These are phyloP conservation scores for Drosophila novamexicana DNA, from an alignment of 1,140 invertebrate genomes.

Conservation along the genomic window DNA sequence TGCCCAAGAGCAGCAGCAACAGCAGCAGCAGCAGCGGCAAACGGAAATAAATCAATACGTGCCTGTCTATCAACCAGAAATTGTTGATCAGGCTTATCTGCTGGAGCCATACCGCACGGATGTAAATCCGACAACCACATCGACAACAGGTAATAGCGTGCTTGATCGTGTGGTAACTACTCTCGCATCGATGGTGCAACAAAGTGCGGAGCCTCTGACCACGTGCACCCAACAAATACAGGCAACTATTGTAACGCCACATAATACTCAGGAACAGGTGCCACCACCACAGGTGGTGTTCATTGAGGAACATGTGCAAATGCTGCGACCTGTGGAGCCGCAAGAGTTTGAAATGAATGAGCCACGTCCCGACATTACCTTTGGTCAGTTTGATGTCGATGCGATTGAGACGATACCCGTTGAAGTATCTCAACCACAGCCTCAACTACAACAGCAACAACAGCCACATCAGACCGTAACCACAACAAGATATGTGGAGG, in stretches of 20 bases:
- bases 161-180: slow-evolving; percentile 77
- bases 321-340: slow-evolving; percentile 61
- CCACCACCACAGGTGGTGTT: slow-evolving; percentile 45
- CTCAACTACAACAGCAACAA: slow-evolving; percentile 9
- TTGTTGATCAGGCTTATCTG: slow-evolving; percentile 54
- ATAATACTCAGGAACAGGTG: slow-evolving; percentile 10
- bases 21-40: slow-evolving; percentile 30
- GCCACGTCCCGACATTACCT: slow-evolving; percentile 76
- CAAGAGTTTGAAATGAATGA: slow-evolving; percentile 75
- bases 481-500: slow-evolving; percentile 52
- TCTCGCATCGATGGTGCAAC: slow-evolving; percentile 74
- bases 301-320: slow-evolving; percentile 66
- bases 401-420: slow-evolving; percentile 76
- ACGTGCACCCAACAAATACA: slow-evolving; percentile 70
- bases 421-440: slow-evolving; percentile 22
- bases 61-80: slow-evolving; percentile 48
- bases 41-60: slow-evolving; percentile 18
- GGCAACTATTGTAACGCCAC: slow-evolving; percentile 26
- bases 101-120: slow-evolving; percentile 54
- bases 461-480: slow-evolving; percentile 25
- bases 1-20: slow-evolving; percentile 29
- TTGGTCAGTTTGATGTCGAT: slow-evolving; percentile 80
- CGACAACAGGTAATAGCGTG: slow-evolving; percentile 68
- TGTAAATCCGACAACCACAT: slow-evolving; percentile 16
- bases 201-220: slow-evolving; percentile 60